phyloP scores from a whole-genome alignment of 2,113 vertebrate species.

The Tachysurus vachellii region DNA sequence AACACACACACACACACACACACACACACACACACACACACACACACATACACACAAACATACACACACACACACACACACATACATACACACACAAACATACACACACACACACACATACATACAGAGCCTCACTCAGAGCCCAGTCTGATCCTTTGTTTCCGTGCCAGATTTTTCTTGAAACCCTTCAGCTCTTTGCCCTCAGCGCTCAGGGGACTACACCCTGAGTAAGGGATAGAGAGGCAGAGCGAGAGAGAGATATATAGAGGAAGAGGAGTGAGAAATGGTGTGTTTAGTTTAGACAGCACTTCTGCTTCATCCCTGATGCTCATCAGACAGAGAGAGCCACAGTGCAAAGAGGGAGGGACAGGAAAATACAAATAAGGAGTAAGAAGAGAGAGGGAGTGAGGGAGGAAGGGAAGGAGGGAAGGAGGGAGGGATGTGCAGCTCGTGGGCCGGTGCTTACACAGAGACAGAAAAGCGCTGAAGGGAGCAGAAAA shows the following conservation, averaged over 20 bases:
- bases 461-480: slow-evolving; percentile 50
- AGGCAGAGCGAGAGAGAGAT: background rate
- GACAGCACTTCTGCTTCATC: slow-evolving; percentile 20
- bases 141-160: background rate
- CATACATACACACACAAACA: background rate
- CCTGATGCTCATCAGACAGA: slow-evolving; percentile 23
- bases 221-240: slow-evolving; percentile 41
- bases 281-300: background rate
- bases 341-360: slow-evolving; percentile 12
- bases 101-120: background rate
- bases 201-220: slow-evolving; percentile 41
- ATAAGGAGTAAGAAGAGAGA: slow-evolving; percentile 33
- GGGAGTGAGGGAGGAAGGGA: slow-evolving; percentile 29
- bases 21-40: background rate
- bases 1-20: too few relatives aligned
- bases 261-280: slow-evolving; percentile 6
- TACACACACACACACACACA: background rate
- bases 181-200: slow-evolving; percentile 40
- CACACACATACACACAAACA: background rate
- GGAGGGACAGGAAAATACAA: slow-evolving; percentile 31
- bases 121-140: background rate
- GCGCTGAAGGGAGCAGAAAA: slow-evolving; percentile 51
- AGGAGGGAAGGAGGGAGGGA: slow-evolving; percentile 47
- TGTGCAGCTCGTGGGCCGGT: slow-evolving; percentile 47
- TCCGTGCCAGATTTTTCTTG: slow-evolving; percentile 39